Evolutionary conservation across 2,113 vertebrate genomes (phyloP).

Genomic region (Formicarius rufipectus): DNA sequence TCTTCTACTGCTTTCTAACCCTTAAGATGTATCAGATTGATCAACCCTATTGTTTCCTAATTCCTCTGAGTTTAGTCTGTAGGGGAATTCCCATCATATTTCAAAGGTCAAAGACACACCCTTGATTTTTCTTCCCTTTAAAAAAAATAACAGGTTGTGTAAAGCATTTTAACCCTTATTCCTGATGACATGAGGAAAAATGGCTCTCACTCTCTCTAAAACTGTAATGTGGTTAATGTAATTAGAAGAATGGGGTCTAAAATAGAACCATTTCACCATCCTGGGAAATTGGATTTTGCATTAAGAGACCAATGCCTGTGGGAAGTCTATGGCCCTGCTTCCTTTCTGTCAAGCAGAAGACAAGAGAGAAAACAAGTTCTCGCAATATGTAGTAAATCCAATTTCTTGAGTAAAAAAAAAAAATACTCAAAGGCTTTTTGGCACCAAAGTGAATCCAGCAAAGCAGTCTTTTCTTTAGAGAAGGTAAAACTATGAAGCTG

Average conservation of each 20-base stretch:
- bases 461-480: background rate
- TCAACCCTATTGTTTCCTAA: background rate
- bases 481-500: background rate
- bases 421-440: background rate
- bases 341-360: background rate
- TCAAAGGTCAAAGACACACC: background rate
- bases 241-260: background rate
- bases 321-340: background rate
- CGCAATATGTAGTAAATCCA: background rate
- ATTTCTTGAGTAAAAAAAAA: background rate
- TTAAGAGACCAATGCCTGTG: background rate
- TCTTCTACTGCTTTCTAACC: background rate
- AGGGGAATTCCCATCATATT: background rate
- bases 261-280: background rate
- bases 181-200: background rate
- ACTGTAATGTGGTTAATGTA: background rate
- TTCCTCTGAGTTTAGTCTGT: background rate
- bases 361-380: background rate
- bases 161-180: background rate
- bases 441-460: background rate
- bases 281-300: background rate
- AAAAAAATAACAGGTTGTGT: background rate
- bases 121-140: background rate
- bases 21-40: background rate
- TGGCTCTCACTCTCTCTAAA: background rate